phyloP scores from a whole-genome alignment of 2,797 vertebrate species.

The Sebastes umbrosus region DNA sequence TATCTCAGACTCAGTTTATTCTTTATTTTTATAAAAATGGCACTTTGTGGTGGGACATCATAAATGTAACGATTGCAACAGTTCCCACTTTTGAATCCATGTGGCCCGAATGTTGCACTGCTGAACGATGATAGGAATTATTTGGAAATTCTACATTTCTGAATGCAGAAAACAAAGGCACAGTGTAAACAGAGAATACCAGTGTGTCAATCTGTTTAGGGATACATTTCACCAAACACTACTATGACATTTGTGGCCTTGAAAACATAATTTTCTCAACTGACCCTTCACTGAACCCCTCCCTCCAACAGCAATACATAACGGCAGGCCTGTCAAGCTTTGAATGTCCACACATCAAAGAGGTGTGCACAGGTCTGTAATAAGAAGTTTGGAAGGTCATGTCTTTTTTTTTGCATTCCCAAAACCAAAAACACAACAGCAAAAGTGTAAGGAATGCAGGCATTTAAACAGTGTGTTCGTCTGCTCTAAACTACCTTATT shows the following conservation, averaged over 20 bases:
- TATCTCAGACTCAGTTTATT: not conserved
- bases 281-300: not conserved
- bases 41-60: not conserved
- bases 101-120: not conserved
- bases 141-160: not conserved
- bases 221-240: no score
- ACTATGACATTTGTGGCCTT: not conserved
- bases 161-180: not conserved
- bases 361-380: not conserved
- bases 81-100: not conserved
- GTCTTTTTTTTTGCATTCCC: no score
- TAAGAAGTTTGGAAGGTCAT: no score
- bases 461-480: no score
- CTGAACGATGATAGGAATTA: not conserved
- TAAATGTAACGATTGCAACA: not conserved
- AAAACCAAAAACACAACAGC: no score
- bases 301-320: not conserved
- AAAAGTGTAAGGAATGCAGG: no score
- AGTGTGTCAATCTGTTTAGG: no score
- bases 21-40: not conserved
- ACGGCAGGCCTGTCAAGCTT: not conserved
- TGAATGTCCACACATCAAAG: not conserved
- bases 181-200: not conserved
- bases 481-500: no score
- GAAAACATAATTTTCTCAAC: not conserved